Percentiles rank a stretch among this genome's conserved stretches.
Conservation (phyloP, 2,113 vertebrate species). For the Zootoca vivipara region DNA sequence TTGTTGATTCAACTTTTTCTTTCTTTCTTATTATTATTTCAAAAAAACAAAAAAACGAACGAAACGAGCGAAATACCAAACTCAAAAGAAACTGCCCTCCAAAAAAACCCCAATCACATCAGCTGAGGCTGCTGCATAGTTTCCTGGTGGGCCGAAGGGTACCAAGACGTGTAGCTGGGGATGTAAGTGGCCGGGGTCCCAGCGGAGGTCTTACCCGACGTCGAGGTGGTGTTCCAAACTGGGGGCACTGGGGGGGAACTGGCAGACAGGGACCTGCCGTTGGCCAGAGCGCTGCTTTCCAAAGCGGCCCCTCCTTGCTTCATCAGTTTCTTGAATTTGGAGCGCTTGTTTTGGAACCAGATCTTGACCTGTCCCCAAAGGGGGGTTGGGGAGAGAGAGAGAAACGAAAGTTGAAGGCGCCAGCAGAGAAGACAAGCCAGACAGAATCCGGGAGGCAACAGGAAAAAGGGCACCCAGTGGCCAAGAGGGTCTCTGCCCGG, state of each 20-base stretch:
- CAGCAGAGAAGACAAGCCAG: background rate
- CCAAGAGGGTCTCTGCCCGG: background rate
- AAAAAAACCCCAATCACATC: constrained; percentile 83
- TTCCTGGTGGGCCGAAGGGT: constrained; percentile 96
- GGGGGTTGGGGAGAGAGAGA: too few species aligned
- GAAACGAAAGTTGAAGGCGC: too few species aligned
- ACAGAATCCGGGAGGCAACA: background rate
- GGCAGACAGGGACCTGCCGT: constrained; percentile 89
- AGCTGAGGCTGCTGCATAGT: constrained; percentile 98
- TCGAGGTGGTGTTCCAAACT: constrained; percentile 91
- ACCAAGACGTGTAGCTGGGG: constrained; percentile 99
- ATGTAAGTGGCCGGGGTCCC: constrained; percentile 91
- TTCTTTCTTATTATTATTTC: background rate
- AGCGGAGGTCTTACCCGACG: constrained; percentile 88
- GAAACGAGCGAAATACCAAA: too few species aligned
- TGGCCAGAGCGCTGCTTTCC: constrained; percentile 87
- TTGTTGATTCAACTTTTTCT: constrained; percentile 24
- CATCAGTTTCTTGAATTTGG: constrained; percentile 96
- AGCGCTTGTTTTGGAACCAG: constrained; percentile 97
- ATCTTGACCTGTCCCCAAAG: constrained; percentile 87
- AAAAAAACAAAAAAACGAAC: background rate
- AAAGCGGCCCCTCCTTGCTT: constrained; percentile 92
- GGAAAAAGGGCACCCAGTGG: background rate
- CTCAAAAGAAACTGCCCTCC: background rate
- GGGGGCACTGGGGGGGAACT: constrained; percentile 90